Evolutionary conservation across 2,797 vertebrate genomes (phyloP), one percentile per base, ranked within the genome.

Genomic region (Tarsius wallacei): DNA sequence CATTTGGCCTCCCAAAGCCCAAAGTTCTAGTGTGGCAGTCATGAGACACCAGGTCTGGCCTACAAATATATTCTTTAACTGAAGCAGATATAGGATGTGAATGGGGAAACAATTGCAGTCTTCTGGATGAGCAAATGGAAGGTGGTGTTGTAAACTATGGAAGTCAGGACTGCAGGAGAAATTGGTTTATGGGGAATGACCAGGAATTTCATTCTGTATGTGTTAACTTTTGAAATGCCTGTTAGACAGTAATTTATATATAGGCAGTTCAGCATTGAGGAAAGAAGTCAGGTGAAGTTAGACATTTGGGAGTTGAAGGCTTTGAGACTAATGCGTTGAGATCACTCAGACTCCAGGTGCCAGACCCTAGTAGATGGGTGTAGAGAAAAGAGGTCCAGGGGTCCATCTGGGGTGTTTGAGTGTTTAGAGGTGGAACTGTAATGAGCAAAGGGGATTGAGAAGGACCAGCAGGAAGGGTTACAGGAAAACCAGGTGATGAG

Each of bases 401-500:
- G 57, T 26, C 47, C 28, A 12, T 74, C 24, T 47, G 15, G 17
- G 17, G 42, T 26, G 9, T 47, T n/a, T 17, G 66, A 28, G 7
- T 16, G 1, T 71, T 42, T 12, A 36, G 66, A 64, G 28, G 31
- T 2, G 63, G 49, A 51, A 21, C 3, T 19, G 76, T 26, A 59
- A 0, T 16, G 70, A 74, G n/a, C 19, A 70, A 12, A 42, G 57
- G 36, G 22, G 12, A 8, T 21, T 16, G 55, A 61, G 70, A 12
- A 42, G n/a, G 31, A 0, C 8, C 42, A 2, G 13, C 33, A 0
- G 3, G 49, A 26, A 26, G 57, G 57, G 33, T 33, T 19, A 5
- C 21, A 42, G 61, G 66, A n/a, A 5, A 42, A 15, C 59, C 36
- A 1, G 4, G 33, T 0, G 7, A 16, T 0, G 7, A 16, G 22